phyloP scores from a whole-genome alignment of 2,888 invertebrate species.

The Chymomyza fuscimana region DNA sequence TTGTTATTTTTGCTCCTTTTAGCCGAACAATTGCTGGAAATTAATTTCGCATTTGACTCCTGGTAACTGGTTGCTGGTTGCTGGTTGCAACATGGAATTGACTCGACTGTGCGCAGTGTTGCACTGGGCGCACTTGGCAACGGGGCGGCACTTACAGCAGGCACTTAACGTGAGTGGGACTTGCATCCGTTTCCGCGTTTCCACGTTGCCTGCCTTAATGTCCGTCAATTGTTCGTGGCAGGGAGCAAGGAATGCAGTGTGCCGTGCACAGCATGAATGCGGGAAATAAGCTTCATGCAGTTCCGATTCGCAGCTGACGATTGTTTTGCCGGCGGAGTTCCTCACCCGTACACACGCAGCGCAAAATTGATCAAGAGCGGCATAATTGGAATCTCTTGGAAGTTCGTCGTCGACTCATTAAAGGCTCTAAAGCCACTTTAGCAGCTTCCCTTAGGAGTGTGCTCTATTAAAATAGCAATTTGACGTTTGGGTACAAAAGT shows the following conservation, averaged over 20 bases:
- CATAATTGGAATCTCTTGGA: neutral
- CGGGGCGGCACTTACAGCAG: conserved; percentile 54
- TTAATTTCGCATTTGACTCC: conserved; percentile 66
- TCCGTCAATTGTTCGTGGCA: conserved; percentile 39
- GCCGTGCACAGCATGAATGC: conserved; percentile 50
- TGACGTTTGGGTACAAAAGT: neutral
- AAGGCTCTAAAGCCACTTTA: neutral
- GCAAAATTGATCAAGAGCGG: neutral
- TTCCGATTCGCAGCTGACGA: conserved; percentile 37
- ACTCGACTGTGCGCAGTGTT: conserved; percentile 4
- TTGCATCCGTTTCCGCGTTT: conserved; percentile 54
- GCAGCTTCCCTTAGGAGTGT: neutral
- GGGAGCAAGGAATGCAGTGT: neutral
- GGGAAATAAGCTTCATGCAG: conserved; percentile 61
- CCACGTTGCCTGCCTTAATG: conserved; percentile 42
- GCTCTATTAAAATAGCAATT: neutral
- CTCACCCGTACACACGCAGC: neutral
- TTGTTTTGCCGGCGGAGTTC: neutral
- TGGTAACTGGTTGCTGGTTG: neutral
- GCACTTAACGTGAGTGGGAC: conserved; percentile 64
- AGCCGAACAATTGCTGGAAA: conserved; percentile 64
- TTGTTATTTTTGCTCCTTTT: conserved; percentile 49
- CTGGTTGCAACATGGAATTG: conserved; percentile 22
- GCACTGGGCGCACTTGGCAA: neutral
- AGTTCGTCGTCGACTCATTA: neutral